Percentiles rank a stretch among this genome's conserved stretches.
Evolutionary conservation across 2,888 invertebrate species (phyloP).

Genomic region (Tenthredo amoena): DNA sequence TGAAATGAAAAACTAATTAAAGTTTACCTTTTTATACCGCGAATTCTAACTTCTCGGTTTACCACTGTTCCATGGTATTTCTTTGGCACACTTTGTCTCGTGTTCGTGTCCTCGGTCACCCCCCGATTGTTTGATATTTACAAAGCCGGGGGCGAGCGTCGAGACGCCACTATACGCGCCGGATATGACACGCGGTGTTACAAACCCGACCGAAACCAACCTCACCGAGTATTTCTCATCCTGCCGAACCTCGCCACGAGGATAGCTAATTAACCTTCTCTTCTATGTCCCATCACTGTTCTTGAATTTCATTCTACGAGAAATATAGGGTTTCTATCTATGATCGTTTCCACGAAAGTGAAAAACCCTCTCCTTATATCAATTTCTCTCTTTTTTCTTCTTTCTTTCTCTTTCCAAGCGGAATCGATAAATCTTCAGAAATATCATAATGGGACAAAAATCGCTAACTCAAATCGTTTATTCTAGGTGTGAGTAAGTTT

Average conservation of each 20-base stretch:
- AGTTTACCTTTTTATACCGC: background rate
- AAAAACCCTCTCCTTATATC: background rate
- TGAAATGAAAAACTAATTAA: background rate
- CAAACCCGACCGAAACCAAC: conserved; percentile 28
- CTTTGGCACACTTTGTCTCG: conserved; percentile 17
- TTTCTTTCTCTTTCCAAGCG: background rate
- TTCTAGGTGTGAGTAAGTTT: background rate
- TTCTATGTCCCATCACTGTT: background rate
- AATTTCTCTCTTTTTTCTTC: background rate
- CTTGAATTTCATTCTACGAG: conserved; percentile 18
- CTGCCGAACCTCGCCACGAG: background rate
- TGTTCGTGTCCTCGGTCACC: background rate
- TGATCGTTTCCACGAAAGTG: background rate
- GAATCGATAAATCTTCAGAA: background rate
- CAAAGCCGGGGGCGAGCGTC: conserved; percentile 33
- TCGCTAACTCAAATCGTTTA: background rate
- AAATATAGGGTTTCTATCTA: background rate
- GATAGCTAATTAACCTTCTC: conserved; percentile 36
- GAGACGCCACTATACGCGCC: conserved; percentile 18
- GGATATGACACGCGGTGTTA: conserved; percentile 40
- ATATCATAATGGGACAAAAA: background rate
- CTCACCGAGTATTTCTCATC: conserved; percentile 15
- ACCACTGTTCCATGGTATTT: background rate
- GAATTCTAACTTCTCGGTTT: conserved; percentile 9
- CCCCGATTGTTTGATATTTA: conserved; percentile 45